Base-by-base conservation (phyloP, 2,113 vertebrate genomes). In the Oryzias curvinotus region DNA sequence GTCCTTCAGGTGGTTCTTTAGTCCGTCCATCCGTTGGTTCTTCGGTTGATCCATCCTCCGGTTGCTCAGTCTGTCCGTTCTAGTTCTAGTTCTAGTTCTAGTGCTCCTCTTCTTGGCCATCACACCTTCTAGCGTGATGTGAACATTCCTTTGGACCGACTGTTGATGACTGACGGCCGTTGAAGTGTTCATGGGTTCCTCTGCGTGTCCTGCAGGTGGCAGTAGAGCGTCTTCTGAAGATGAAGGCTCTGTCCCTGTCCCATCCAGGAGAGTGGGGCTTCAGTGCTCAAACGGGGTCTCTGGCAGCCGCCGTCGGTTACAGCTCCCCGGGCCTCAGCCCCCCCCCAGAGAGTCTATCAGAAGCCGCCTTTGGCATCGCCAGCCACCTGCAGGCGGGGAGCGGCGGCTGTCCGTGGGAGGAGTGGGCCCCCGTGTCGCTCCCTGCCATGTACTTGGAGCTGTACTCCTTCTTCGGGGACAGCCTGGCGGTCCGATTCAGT, bases 391-490 rank as follows among this genome's bases (percentile, higher is more conserved):
- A 93, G 42, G 92, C 90, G 0, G 78, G 91, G 0, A 90, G 90
- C 0, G 81, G 88, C 0, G 84, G 90, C 19, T 91, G 53, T 65
- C 87, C 75, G 19, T 91, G 88, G 64, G 89, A 91, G 23, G 80
- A 89, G 30, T 90, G 91, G 49, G 88, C 90, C 0, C 70, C 91
- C 0, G 91, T 93, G 8, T 88, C 93, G 3, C 88, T 96, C 1
- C 91, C 92, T 0, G 92, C 86, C 57, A 94, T 94, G 89, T 98
- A 98, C 83, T 86, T 88, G 0, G 94, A 98, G 82, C 92, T 98
- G 2, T 98, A 98, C 68, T 92, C 91, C 18, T 97, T 97, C 70
- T 98, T 98, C 2, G 95, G 96, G 0, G 95, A 98, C 88, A 97
- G 95, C 71, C 42, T 98, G 65, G 94, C 95, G 0, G 90, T 93